Evolutionary conservation across 2,888 invertebrate genomes (phyloP).

Genomic region (Odontothrips loti): DNA sequence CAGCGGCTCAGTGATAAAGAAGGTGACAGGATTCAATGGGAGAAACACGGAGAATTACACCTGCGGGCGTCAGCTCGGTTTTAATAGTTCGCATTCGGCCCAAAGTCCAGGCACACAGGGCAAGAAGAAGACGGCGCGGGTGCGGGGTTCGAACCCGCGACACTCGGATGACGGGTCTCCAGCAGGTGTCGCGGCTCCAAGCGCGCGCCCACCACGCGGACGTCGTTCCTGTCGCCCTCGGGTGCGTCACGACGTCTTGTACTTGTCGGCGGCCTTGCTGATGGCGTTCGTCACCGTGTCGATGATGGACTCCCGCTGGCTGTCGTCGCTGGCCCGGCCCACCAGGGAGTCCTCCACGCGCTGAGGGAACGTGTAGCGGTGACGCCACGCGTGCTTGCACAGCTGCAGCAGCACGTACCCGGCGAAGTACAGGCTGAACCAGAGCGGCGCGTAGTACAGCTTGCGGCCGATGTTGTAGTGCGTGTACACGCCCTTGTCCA

Average conservation of each 20-base stretch:
- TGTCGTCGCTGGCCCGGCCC: not conserved
- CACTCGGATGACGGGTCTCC: not conserved
- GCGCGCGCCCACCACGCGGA: too few relatives aligned
- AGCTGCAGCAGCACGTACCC: slow-evolving; percentile 10
- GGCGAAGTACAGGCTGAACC: slow-evolving; percentile 16
- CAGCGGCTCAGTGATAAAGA: too few relatives aligned
- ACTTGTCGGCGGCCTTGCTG: slow-evolving; percentile 3
- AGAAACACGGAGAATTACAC: too few relatives aligned
- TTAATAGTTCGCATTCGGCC: not conserved
- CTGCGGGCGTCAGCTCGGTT: not conserved
- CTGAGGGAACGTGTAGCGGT: not conserved
- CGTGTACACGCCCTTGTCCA: slow-evolving; percentile 24
- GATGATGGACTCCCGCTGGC: not conserved
- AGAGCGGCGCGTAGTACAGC: slow-evolving; percentile 23
- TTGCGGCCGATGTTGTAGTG: slow-evolving; percentile 23
- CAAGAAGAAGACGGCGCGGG: not conserved
- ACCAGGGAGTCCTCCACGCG: not conserved
- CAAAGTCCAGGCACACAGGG: too few relatives aligned
- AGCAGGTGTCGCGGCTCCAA: not conserved
- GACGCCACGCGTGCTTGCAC: not conserved
- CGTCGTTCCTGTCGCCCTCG: not conserved
- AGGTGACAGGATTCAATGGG: too few relatives aligned
- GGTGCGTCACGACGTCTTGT: slow-evolving; percentile 7
- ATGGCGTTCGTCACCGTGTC: not conserved
- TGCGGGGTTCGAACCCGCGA: not conserved